Evolutionary conservation across 2,797 vertebrate genomes (phyloP), one percentile per base, ranked within the genome.

Genomic region (Arctocebus calabarensis): DNA sequence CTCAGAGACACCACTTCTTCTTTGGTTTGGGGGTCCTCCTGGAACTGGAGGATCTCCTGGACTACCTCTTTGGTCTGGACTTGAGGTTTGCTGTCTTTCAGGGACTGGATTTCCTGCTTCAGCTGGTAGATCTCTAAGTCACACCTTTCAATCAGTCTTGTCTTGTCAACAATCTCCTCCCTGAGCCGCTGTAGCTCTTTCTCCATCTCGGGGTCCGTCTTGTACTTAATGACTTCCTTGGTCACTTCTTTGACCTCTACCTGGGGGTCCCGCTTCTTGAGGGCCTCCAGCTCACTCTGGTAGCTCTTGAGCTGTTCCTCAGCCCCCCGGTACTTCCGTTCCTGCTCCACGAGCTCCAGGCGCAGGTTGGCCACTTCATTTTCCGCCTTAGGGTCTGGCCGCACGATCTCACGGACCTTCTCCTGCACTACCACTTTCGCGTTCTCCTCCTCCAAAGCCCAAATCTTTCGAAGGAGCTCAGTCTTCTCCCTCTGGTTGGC

Each of bases 191-290:
- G 99, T n/a, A 99, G 98, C 97, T 99, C 99, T 91, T 98, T 98
- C 98, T 99, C 99, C 0, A 99, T 99, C 97, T 99, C 99, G 0
- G 99, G 99, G 97, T 99, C 99, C 0, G 98, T 99, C 95, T 99
- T 99, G 97, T 99, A 99, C 96, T 99, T 99, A 93, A 99, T 99
- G 40, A 99, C 99, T 97, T 99, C 99, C 97, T 99, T 99, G 71
- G 99, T 99, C 52, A 99, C 99, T 94, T 99, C 99, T 96, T 99
- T 99, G 91, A 99, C 97, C 96, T 99, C 99, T 27, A 99, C 98
- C 97, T 99, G 99, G 12, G 99, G 99, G 6, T 99, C 99, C 98
- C 99, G 98, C 97, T 98, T 99, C 95, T 92, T 98, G 37, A 99
- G 98, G 88, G 98, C 98, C 90, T 96, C 97, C 96, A 99, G 59